Conservation (phyloP, 2,797 vertebrate species). For the Sebastes steindachneri region DNA sequence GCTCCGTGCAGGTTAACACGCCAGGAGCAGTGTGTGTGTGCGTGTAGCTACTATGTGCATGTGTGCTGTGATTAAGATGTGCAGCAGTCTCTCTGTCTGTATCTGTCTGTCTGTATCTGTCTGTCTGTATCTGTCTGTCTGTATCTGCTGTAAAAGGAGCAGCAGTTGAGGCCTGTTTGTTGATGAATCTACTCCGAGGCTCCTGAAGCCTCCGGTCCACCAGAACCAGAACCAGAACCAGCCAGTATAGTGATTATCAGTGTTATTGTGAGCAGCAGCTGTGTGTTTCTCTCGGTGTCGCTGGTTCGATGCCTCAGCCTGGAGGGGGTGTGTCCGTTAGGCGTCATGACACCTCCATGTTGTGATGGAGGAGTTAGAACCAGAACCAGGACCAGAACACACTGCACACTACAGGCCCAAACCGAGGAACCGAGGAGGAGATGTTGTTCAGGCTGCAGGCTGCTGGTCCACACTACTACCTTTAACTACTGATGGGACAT, state of each 20-base stretch:
- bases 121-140: not conserved
- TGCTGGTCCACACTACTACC: not conserved
- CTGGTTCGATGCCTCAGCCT: constrained; percentile 62
- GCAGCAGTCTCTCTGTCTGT: not conserved
- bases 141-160: too few relatives aligned
- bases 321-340: constrained; percentile 78
- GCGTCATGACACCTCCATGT: constrained; percentile 49
- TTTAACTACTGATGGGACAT: constrained; percentile 7
- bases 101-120: constrained; percentile 43
- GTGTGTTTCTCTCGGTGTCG: constrained; percentile 64
- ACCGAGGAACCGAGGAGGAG: too few relatives aligned
- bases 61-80: constrained; percentile 57
- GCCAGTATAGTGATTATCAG: not conserved
- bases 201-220: constrained; percentile 24
- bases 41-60: not conserved
- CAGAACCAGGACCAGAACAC: too few relatives aligned
- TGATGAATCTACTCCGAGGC: constrained; percentile 7
- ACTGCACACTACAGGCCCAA: too few relatives aligned
- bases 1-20: too few relatives aligned
- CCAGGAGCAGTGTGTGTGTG: not conserved
- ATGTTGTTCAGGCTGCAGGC: constrained; percentile 13
- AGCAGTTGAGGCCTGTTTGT: constrained; percentile 26
- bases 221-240: not conserved
- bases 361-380: too few relatives aligned
- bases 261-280: not conserved